These are phyloP conservation scores for Aromia moschata DNA, from an alignment of 2,888 invertebrate species.

Conservation along the genomic window DNA sequence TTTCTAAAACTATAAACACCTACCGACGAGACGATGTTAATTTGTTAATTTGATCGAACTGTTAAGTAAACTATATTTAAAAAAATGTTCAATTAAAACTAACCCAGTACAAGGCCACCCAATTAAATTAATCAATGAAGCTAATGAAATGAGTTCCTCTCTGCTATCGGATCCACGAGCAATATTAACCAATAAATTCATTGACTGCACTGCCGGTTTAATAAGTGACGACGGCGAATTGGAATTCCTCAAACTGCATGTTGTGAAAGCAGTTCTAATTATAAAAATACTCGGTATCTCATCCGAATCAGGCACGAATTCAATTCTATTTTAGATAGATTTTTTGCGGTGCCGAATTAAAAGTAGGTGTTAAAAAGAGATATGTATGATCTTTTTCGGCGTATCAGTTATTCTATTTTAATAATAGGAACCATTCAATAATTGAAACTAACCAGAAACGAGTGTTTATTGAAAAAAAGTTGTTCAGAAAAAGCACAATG, in stretches of 20 bases:
- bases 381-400: neutral
- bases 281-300: slow-evolving; percentile 12
- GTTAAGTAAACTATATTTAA: too few species aligned
- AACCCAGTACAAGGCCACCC: neutral
- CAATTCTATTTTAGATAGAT: slow-evolving; percentile 8
- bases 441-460: too few species aligned
- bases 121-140: neutral
- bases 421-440: too few species aligned
- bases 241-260: slow-evolving; percentile 12
- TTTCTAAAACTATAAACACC: too few species aligned
- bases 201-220: neutral
- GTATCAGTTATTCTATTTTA: too few species aligned
- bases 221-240: slow-evolving; percentile 12
- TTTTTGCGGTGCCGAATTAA: neutral
- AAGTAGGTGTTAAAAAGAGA: neutral
- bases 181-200: neutral
- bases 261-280: slow-evolving; percentile 20
- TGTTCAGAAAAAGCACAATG: too few species aligned
- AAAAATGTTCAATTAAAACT: too few species aligned
- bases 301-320: slow-evolving; percentile 18
- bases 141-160: neutral
- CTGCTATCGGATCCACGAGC: too few species aligned
- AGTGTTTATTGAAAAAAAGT: too few species aligned
- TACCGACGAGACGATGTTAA: too few species aligned
- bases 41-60: too few species aligned